Conservation (phyloP, 2,113 vertebrate genomes). For the Bufo gargarizans region DNA sequence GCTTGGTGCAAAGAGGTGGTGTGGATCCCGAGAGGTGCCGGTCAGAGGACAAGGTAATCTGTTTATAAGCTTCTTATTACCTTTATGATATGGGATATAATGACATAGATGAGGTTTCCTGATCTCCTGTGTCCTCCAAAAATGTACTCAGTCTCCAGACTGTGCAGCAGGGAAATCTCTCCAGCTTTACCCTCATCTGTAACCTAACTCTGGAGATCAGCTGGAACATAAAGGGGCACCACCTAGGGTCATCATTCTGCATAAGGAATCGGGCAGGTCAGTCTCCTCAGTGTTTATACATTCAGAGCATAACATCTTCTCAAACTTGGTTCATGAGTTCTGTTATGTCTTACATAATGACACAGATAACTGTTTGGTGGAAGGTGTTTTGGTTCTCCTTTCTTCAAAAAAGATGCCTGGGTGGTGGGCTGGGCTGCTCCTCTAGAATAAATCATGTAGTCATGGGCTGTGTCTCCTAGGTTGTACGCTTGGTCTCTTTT, state of each 20-base stretch:
- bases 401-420: too few species aligned
- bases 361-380: too few species aligned
- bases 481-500: too few species aligned
- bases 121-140: neutral
- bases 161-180: slow-evolving; percentile 73
- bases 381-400: too few species aligned
- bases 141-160: slow-evolving; percentile 69
- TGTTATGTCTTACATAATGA: too few species aligned
- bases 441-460: too few species aligned
- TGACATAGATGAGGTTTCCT: neutral
- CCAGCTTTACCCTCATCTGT: slow-evolving; percentile 82
- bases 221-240: slow-evolving; percentile 80
- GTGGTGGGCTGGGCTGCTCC: too few species aligned
- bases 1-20: slow-evolving; percentile 73
- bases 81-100: neutral
- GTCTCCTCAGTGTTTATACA: neutral
- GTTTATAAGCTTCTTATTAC: neutral
- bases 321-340: too few species aligned
- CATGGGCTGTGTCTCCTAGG: too few species aligned
- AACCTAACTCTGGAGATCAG: slow-evolving; percentile 73
- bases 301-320: neutral
- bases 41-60: slow-evolving; percentile 85
- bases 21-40: slow-evolving; percentile 81
- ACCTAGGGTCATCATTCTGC: slow-evolving; percentile 77
- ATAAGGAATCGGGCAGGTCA: slow-evolving; percentile 68